These are phyloP conservation scores for Hipparchia sbordonii DNA, from an alignment of 2,888 invertebrate species.

Conservation along the genomic window DNA sequence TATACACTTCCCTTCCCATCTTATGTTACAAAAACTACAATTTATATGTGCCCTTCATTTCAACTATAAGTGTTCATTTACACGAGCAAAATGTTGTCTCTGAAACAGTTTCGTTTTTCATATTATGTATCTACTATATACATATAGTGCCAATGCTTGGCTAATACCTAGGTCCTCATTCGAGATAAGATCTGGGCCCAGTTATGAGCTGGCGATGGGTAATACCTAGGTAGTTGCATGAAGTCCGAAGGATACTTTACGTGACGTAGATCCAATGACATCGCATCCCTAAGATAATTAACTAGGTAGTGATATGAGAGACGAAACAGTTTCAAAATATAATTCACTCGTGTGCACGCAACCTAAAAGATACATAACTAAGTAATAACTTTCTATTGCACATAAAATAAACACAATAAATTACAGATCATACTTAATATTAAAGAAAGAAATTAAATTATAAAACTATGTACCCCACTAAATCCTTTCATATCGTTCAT, in stretches of 20 bases:
- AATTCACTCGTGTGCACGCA: background rate
- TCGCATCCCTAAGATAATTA: no score
- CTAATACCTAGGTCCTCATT: background rate
- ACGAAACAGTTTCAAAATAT: background rate
- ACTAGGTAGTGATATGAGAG: background rate
- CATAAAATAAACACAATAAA: constrained; percentile 16
- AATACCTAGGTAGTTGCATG: background rate
- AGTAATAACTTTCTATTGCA: constrained; percentile 18
- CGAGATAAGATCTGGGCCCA: no score
- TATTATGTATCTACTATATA: no score
- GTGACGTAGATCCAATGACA: no score
- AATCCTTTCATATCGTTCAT: background rate
- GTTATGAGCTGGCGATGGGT: no score
- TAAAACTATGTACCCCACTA: constrained; percentile 2
- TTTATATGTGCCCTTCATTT: constrained; percentile 26
- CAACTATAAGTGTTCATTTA: background rate
- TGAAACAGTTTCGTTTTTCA: no score
- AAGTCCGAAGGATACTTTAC: background rate
- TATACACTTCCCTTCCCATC: constrained; percentile 1
- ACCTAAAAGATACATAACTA: background rate
- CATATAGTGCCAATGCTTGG: no score
- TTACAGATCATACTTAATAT: constrained; percentile 26
- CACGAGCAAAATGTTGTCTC: constrained; percentile 14
- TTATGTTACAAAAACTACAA: background rate
- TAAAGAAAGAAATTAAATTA: constrained; percentile 23